Base-by-base conservation (phyloP, 2,797 vertebrate species). In the Aselliscus stoliczkanus region DNA sequence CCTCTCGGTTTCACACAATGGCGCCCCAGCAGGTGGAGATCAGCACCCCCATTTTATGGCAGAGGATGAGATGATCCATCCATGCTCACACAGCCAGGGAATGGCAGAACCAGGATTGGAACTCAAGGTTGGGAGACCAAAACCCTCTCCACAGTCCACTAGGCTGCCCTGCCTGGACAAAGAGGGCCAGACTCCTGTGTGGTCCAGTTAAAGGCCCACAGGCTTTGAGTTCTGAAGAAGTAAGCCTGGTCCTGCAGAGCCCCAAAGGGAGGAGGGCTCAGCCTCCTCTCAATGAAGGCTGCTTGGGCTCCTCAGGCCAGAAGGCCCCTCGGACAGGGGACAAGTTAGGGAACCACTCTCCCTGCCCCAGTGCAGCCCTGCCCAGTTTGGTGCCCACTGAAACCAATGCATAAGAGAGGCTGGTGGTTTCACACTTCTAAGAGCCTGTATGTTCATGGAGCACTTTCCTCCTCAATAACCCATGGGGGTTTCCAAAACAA, bases 341-440 rank as follows among this genome's bases (percentile, higher is more conserved):
- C 1, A 1, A 73, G 54, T 58, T 5, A 37, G 31, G 4, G 47
- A 84, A 17, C 39, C 12, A 1, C 39, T 47, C 21, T 62, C 27
- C 52, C 23, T 11, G 0, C 15, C 8, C 12, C 1, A 0, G 13
- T 20, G 67, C 37, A 39, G 50, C n/a, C 4, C 37, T 47, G 21
- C 29, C 47, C 10, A 39, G 70, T 21, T 29, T 1, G 50, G 34
- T 25, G 18, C 44, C 90, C 11, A 3, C 47, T 17, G 15, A 75
- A 34, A 60, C 25, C 70, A 77, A 21, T 34, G 23, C 31, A 9
- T 34, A 10, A 39, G 25, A 75, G 29, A 64, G 15, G 15, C 6
- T 72, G 37, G 50, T 50, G 34, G 14, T 7, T 42, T 87, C 72
- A 72, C 34, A n/a, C 56, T 34, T 64, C 25, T 47, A 60, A 62